Base-by-base conservation (phyloP, 2,888 invertebrate genomes). In the Hypena proboscidalis region DNA sequence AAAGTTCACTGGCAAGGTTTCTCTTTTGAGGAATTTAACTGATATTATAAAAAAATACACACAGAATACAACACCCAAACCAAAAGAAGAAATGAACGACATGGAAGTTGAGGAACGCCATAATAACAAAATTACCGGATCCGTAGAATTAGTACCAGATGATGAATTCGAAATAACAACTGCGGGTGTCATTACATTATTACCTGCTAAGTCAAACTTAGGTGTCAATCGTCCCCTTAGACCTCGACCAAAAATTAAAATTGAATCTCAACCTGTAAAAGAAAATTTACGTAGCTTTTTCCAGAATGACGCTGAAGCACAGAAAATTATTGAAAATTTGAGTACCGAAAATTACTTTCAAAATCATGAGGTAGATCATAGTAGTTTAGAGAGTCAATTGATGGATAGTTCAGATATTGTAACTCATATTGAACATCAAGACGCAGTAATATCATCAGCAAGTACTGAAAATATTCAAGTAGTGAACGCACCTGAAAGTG, bases 121-220 rank as follows among this genome's bases (percentile, higher is more conserved):
- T 38, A 73, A 70, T 31, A 74, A 74, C 39, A 85, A 86, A 70
- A 83, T 85, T 69, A 82, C 77, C 21, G 90, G 90, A 21, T 83
- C 80, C 8, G 89, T 90, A 20, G 90, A 90, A 76, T 83, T 89
- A n/a, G 83, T 89, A 10, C 75, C 80, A 6, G 89, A 90, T 40
- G 90, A 88, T 14, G 85, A 85, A 47, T 43, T 85, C 41, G 85
- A 85, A 43, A 73, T 76, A n/a, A 89, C 89, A 21, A 87, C 90
- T 9, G 61, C 83, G 8, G 76, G 69, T 47, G 77, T 90, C 7
- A 86, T 91, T 9, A 96, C 96, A 0, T 78, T 96, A 25, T 85
- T 95, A 41, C 96, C 96, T 0, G 95, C 94, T 0, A 94, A 95
- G 70, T 96, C 96, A 1, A 96, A 96, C 79, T 93, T 95, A 0